Evolutionary conservation across 2,888 invertebrate species (phyloP), one percentile per base, ranked within the genome.

Genomic region (Liodrosophila aerea): DNA sequence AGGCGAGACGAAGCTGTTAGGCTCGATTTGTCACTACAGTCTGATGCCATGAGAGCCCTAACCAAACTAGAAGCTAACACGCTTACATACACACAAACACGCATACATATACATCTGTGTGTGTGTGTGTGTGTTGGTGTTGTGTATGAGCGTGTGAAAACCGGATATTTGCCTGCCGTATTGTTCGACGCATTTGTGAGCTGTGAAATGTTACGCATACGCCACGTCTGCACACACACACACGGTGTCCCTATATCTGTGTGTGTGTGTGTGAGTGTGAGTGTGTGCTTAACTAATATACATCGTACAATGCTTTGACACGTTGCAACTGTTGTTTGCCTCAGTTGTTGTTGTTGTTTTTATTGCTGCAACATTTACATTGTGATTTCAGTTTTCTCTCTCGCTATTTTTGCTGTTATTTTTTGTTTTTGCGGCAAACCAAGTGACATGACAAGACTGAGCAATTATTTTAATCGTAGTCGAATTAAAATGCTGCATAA

Each of bases 221-320:
- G 75, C 9, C 52, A 36, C 43, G 54, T 67, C 44, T 45, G 64
- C 44, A 15, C 22, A 56, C 51, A 49, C 4, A 7, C n/a, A 41
- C 29, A 12, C 7, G 47, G 33, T 12, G 31, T 34, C 5, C 5
- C 22, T 2, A 29, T 37, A 4, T 29, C 15, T 34, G 27, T 37
- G 47, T 40, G 13, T 49, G 34, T 11, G 51, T 54, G 52, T 40
- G 37, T 43, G 37, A 45, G 54, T 60, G 7, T 41, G 7, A 40
- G 30, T 68, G 58, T 74, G 54, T 69, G 49, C 68, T 70, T 62
- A 75, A 73, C 76, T 74, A 76, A 76, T 73, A 76, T 72, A 63
- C 64, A 27, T 47, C 46, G 50, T 46, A 49, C 59, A 56, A 33
- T 57, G 70, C 60, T 77, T 61, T 64, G 73, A 67, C 73, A 77